Evolutionary conservation across 2,888 invertebrate genomes (phyloP), one percentile per base, ranked within the genome.

Genomic region (Xestoiulus laeticollis): DNA sequence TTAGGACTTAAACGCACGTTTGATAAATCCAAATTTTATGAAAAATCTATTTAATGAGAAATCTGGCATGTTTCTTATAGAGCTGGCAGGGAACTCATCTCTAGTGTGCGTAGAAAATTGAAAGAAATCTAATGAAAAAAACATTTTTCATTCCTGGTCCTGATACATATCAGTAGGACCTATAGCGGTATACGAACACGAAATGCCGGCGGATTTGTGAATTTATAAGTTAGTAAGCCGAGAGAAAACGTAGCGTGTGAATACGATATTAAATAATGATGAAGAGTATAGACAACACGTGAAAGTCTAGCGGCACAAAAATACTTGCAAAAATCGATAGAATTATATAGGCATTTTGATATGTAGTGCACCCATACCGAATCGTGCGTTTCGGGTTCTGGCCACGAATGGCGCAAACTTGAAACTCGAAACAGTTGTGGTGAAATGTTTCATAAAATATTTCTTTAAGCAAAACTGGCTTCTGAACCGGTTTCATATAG

Each of bases 181-280:
- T n/a, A n/a, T n/a, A 43, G 43, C 43, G 43, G 43, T 16, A 48
- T 6, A 19, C 8, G 14, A 12, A 16, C 48, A 19, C 48, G 19
- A 48, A 48, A 48, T 19, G 14, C 12, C 16, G 14, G 48, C 48
- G 48, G 48, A 48, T 48, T 48, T 48, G 48, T 14, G 48, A 48
- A 48, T 48, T 48, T 48, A 48, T 48, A 48, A 48, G 5, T 48
- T 48, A 1, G 48, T 48, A 48, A 48, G 48, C 48, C 19, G 8
- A 48, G n/a, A 59, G n/a, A 59, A 59, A 59, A 59, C 59, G 16
- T 48, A 59, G 59, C 59, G 59, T 59, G 59, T 59, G 59, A 59
- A 59, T 59, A 19, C n/a, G 59, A 59, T 59, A 59, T 59, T 59
- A 59, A 59, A 59, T 59, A 59, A 59, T 59, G 59, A 59, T 59